Conservation (phyloP, 2,113 vertebrate species). For the Calonectris borealis region DNA sequence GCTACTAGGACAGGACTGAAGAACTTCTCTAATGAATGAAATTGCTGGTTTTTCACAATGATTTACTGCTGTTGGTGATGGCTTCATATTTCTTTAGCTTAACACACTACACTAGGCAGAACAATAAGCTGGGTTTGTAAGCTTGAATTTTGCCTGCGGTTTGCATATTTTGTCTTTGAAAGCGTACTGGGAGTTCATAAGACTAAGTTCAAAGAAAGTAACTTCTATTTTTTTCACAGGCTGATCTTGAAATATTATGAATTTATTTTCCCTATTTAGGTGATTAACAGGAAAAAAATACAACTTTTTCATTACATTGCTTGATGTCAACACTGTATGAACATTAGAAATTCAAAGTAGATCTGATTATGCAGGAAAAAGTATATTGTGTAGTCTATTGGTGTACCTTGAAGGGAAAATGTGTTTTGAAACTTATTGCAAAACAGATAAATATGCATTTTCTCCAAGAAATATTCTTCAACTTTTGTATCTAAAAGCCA, state of each 20-base stretch:
- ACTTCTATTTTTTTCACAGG: neutral
- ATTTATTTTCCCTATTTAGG: neutral
- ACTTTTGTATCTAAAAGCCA: neutral
- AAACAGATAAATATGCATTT: neutral
- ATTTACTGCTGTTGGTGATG: neutral
- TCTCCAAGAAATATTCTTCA: neutral
- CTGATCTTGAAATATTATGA: neutral
- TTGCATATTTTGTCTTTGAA: constrained; percentile 5
- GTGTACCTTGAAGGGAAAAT: neutral
- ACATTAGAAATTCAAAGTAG: neutral
- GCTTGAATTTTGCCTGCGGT: neutral
- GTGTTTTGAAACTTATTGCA: neutral
- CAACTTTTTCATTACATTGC: neutral
- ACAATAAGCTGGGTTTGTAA: neutral
- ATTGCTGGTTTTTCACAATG: neutral
- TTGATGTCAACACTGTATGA: neutral
- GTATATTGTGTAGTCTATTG: neutral
- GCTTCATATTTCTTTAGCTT: neutral
- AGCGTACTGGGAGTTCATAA: neutral
- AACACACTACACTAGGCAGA: neutral
- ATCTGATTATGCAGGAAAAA: neutral
- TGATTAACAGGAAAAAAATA: neutral
- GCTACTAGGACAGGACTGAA: neutral
- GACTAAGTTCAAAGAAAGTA: neutral
- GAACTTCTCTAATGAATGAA: neutral